A percentile compares a stretch with the other conserved stretches of the same genome.
These are phyloP conservation scores for Melanogrammus aeglefinus DNA, from an alignment of 2,797 vertebrate genomes.

Conservation along the genomic window DNA sequence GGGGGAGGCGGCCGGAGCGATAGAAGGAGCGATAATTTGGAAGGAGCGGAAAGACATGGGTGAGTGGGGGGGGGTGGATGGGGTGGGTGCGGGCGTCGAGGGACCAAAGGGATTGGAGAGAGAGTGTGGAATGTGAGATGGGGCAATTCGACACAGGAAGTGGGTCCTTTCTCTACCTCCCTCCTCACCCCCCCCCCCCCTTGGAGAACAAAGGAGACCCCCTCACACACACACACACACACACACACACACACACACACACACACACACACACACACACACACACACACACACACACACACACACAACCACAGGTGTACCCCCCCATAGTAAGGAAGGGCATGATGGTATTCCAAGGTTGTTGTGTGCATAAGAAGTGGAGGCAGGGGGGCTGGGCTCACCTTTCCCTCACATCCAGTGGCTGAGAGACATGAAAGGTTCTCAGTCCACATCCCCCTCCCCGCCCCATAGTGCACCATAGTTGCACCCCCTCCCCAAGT, in stretches of 20 bases:
- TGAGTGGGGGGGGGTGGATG: slow-evolving; percentile 32
- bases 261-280: slow-evolving; percentile 27
- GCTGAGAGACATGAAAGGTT: slow-evolving; percentile 63
- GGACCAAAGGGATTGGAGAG: slow-evolving; percentile 50
- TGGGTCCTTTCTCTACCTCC: slow-evolving; percentile 62
- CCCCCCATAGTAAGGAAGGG: not conserved
- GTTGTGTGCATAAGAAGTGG: slow-evolving; percentile 35
- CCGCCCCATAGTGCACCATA: too few species aligned
- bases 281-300: slow-evolving; percentile 34
- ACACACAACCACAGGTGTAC: not conserved
- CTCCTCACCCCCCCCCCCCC: slow-evolving; percentile 23
- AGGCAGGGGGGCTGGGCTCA: slow-evolving; percentile 36
- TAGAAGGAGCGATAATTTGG: slow-evolving; percentile 42
- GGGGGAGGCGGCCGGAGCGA: slow-evolving; percentile 26
- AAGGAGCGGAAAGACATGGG: slow-evolving; percentile 29
- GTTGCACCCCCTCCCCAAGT: too few species aligned
- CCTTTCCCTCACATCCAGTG: slow-evolving; percentile 30
- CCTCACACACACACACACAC: slow-evolving; percentile 21
- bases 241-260: slow-evolving; percentile 25
- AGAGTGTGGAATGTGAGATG: slow-evolving; percentile 73
- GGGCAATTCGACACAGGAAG: slow-evolving; percentile 75
- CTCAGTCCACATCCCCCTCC: slow-evolving; percentile 60
- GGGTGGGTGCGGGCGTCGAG: slow-evolving; percentile 29
- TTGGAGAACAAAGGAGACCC: slow-evolving; percentile 60
- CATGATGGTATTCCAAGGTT: slow-evolving; percentile 51